A percentile compares a stretch with the other conserved stretches of the same genome.
Conservation (phyloP, 2,888 invertebrate genomes). For the Pristionchus exspectatus region DNA sequence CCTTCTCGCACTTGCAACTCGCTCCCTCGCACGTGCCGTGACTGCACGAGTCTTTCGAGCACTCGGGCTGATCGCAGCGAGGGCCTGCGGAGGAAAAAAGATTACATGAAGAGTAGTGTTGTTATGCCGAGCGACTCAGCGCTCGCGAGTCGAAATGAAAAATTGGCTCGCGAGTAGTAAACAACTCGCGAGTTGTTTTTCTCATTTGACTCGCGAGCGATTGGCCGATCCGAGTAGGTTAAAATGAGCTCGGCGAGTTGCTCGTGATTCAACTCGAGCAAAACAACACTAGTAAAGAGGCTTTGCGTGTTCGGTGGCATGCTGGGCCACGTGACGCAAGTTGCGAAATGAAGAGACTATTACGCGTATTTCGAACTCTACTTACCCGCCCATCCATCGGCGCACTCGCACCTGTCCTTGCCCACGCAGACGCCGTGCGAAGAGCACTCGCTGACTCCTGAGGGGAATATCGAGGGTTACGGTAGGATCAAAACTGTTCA, state of each 20-base stretch:
- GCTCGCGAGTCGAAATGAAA: too few relatives aligned
- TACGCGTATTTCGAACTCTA: too few relatives aligned
- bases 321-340: too few relatives aligned
- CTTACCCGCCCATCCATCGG: conserved; percentile 52
- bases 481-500: not conserved
- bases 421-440: conserved; percentile 49
- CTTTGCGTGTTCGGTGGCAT: too few relatives aligned
- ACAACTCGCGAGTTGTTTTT: too few relatives aligned
- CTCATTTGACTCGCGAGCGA: too few relatives aligned
- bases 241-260: too few relatives aligned
- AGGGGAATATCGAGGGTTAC: not conserved
- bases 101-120: not conserved
- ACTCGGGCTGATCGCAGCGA: not conserved
- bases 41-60: not conserved
- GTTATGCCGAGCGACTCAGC: too few relatives aligned
- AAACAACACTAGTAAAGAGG: too few relatives aligned
- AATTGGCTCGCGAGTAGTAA: too few relatives aligned
- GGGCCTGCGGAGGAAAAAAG: not conserved
- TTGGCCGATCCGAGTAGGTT: too few relatives aligned
- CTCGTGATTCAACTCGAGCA: too few relatives aligned
- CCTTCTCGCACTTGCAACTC: conserved; percentile 23
- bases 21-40: conserved; percentile 23
- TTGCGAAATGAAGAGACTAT: not conserved
- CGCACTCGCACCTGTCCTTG: conserved; percentile 50
- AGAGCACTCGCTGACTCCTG: conserved; percentile 48